phyloP scores from a whole-genome alignment of 1,140 invertebrate genomes.

The Andricus grossulariae region DNA sequence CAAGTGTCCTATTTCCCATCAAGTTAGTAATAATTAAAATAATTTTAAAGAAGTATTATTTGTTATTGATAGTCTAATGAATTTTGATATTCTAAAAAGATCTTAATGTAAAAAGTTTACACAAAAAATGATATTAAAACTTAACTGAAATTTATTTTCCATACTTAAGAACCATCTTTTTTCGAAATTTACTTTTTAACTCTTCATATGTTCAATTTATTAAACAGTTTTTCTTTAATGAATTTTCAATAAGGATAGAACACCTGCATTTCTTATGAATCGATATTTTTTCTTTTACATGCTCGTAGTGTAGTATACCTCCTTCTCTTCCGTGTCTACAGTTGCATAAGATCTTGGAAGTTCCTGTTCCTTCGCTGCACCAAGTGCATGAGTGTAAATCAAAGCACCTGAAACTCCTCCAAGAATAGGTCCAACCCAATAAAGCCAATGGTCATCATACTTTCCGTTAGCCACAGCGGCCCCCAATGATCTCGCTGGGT shows the following conservation, averaged over 20 bases:
- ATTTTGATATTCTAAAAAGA: no score
- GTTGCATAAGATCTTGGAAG: slow-evolving; percentile 75
- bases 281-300: slow-evolving; percentile 31
- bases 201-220: no score
- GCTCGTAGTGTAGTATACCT: slow-evolving; percentile 73
- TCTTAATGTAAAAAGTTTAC: background rate
- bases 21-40: background rate
- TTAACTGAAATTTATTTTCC: no score
- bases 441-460: slow-evolving; percentile 91
- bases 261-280: slow-evolving; percentile 31
- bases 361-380: slow-evolving; percentile 76
- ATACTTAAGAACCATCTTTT: background rate
- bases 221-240: no score
- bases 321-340: slow-evolving; percentile 81
- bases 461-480: slow-evolving; percentile 86
- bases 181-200: background rate
- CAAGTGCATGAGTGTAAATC: slow-evolving; percentile 85
- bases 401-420: slow-evolving; percentile 87
- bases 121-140: background rate
- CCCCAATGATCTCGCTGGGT: slow-evolving; percentile 90
- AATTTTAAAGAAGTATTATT: no score
- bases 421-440: slow-evolving; percentile 90
- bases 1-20: slow-evolving; percentile 7
- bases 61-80: no score
- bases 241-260: background rate